phyloP scores from a whole-genome alignment of 2,888 invertebrate species.

The Heliconius ethilla region DNA sequence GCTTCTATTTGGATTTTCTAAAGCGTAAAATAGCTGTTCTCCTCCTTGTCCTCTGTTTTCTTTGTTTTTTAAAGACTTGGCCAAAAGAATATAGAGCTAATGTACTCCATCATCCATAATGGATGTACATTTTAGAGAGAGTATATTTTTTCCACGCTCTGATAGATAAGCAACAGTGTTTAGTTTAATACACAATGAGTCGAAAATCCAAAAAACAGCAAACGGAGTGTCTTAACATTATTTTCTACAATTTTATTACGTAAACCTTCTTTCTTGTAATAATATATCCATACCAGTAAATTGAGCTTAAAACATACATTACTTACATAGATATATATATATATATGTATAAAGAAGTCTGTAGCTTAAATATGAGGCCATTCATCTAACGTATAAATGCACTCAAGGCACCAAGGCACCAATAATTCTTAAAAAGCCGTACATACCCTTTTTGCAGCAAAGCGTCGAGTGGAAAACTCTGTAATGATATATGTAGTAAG shows the following conservation, averaged over 20 bases:
- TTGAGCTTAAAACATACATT: not conserved
- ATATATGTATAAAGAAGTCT: not conserved
- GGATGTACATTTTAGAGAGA: no score
- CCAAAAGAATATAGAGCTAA: no score
- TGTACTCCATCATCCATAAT: no score
- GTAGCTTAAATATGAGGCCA: conserved; percentile 23
- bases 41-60: no score
- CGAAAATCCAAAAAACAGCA: not conserved
- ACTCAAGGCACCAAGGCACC: conserved; percentile 46
- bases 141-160: not conserved
- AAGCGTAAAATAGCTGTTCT: no score
- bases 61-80: no score
- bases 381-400: conserved; percentile 42
- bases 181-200: not conserved
- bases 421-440: conserved; percentile 52
- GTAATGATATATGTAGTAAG: conserved; percentile 51
- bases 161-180: not conserved
- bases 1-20: no score
- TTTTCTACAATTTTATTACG: not conserved
- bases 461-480: conserved; percentile 49
- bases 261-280: no score
- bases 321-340: not conserved
- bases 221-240: not conserved
- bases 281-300: no score
- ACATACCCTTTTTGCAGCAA: conserved; percentile 49